Percentiles rank a stretch among this genome's conserved stretches.
Evolutionary conservation across 2,113 vertebrate genomes (phyloP).

Genomic region (Bettongia penicillata): DNA sequence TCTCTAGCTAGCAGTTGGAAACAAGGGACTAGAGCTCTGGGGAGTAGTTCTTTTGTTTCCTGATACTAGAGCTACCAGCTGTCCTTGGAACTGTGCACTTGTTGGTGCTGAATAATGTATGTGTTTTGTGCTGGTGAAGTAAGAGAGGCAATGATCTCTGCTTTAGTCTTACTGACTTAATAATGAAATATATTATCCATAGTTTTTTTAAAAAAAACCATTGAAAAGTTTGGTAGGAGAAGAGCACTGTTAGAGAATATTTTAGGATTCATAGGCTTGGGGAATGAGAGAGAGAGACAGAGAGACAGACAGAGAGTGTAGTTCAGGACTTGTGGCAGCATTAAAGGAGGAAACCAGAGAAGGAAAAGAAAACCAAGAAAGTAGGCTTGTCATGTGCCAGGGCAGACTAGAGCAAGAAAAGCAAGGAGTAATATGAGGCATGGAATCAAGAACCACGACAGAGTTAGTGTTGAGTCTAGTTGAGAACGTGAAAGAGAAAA

Average conservation of each 20-base stretch:
- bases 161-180: not conserved
- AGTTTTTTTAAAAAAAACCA: too few species aligned
- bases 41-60: not conserved
- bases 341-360: not conserved
- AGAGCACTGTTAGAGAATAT: not conserved
- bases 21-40: not conserved
- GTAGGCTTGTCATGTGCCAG: not conserved
- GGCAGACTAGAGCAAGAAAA: not conserved
- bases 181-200: too few species aligned
- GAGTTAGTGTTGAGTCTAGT: not conserved
- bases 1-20: not conserved
- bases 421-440: not conserved
- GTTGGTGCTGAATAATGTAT: conserved; percentile 13
- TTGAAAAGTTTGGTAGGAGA: not conserved
- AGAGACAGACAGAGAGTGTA: not conserved
- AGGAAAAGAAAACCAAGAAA: not conserved
- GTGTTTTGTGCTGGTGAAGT: conserved; percentile 2
- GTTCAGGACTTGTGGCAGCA: not conserved
- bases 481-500: conserved; percentile 43
- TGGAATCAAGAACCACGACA: not conserved
- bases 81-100: not conserved
- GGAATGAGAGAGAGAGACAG: not conserved
- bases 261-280: not conserved
- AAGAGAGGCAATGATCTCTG: not conserved
- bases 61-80: not conserved